Conservation (phyloP, 2,113 vertebrate genomes). For the Zosterops pallidus region DNA sequence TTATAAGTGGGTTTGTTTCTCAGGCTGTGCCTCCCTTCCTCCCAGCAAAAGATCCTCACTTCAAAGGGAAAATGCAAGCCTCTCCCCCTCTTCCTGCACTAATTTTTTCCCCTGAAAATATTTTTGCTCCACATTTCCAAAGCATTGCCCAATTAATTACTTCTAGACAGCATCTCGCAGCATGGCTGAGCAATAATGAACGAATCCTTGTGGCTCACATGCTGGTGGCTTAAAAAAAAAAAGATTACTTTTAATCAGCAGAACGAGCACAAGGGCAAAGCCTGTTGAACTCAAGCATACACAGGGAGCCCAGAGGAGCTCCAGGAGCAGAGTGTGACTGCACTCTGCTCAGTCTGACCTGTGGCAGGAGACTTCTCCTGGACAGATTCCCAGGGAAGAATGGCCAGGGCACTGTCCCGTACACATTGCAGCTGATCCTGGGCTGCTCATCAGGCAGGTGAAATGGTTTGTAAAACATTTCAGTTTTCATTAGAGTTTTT, state of each 20-base stretch:
- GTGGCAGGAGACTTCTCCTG: conserved; percentile 33
- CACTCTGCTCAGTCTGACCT: background rate
- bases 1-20: background rate
- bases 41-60: conserved; percentile 10
- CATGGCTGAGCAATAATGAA: conserved; percentile 75
- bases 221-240: conserved; percentile 70
- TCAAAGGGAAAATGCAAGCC: conserved; percentile 40
- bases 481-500: background rate
- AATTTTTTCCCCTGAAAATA: conserved; percentile 59
- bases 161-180: conserved; percentile 70
- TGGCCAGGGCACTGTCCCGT: background rate
- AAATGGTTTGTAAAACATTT: conserved; percentile 31
- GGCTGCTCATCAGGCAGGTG: background rate
- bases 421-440: background rate
- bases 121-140: conserved; percentile 66
- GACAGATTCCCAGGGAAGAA: background rate
- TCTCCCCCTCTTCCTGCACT: conserved; percentile 19
- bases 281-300: conserved; percentile 56
- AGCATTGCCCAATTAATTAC: conserved; percentile 74
- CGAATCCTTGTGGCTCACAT: conserved; percentile 67
- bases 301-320: conserved; percentile 40
- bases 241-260: conserved; percentile 74
- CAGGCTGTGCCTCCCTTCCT: background rate
- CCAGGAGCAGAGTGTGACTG: background rate
- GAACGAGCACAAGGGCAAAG: conserved; percentile 74